Conservation (phyloP, 2,113 vertebrate species). For the Apodemus speciosus region DNA sequence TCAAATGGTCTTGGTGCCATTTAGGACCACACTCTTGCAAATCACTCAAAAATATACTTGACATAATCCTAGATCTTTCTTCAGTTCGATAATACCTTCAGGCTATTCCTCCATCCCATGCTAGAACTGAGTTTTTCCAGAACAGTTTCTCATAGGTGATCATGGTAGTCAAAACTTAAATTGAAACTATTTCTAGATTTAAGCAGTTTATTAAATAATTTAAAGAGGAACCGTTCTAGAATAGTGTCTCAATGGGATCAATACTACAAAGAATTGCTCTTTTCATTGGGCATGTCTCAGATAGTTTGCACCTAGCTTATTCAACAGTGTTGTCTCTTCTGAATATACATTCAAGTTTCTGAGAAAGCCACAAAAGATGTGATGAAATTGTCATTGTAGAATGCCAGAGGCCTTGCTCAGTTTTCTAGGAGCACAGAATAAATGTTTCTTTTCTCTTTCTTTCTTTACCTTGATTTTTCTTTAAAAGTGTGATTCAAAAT, state of each 20-base stretch:
- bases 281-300: neutral
- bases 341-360: neutral
- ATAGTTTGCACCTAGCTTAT: neutral
- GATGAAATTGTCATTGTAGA: neutral
- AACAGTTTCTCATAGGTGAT: neutral
- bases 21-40: neutral
- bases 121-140: neutral
- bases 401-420: neutral
- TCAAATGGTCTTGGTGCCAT: neutral
- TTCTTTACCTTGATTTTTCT: neutral
- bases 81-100: neutral
- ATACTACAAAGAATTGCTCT: neutral
- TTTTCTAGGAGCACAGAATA: neutral
- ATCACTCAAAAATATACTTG: neutral
- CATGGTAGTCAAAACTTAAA: neutral
- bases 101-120: neutral
- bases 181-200: neutral
- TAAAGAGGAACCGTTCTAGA: no score
- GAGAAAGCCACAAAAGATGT: constrained; percentile 10
- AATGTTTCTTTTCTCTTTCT: neutral
- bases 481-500: neutral
- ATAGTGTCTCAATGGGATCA: neutral
- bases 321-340: constrained; percentile 9
- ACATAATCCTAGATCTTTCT: neutral
- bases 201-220: no score